Base-by-base conservation (phyloP, 1,140 invertebrate genomes). In the Bombus sibiricus region DNA sequence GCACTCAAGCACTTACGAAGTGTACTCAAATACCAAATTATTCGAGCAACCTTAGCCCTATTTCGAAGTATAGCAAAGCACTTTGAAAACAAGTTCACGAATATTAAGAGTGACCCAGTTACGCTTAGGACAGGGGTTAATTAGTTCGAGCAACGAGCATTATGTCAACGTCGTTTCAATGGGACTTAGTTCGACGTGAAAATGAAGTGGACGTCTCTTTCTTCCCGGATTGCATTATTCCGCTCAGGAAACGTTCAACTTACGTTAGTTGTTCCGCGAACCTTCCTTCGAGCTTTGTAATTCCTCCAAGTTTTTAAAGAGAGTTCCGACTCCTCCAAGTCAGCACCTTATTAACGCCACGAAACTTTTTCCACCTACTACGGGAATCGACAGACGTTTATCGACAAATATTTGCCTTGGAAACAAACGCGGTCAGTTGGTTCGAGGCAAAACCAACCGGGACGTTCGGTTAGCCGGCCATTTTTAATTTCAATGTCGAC, bases 321-420 rank as follows among this genome's bases (percentile, higher is more conserved):
- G 39, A 75, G 22, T 41, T 41, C 13, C 68, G 4, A 53, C 47
- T 47, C 37, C 66, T 57, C 41, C 72, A 78, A 76, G 66, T 83
- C n/a, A 22, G 18, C 74, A 43, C n/a, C 59, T 72, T 77, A 77
- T 88, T 88, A 77, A 81, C 72, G 73, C 25, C 18, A 25, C 43
- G n/a, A 28, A 85, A 89, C 83, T 79, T 88, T 88, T 84, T 47
- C 34, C 59, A 57, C 64, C 12, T 4, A 28, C n/a, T 3, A 59
- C 13, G 37, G 28, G 9, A 82, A 80, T 86, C 81, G 87, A 78
- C 77, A 75, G 64, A 47, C 12, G 32, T 76, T 39, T 85, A 71
- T 89, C 83, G 83, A 47, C 64, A 77, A 88, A 85, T 85, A 88
- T 87, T 87, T 87, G 18, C 37, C 57, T 37, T 10, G 37, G 47